Conservation (phyloP, 2,113 vertebrate genomes). For the Trachemys scripta region DNA sequence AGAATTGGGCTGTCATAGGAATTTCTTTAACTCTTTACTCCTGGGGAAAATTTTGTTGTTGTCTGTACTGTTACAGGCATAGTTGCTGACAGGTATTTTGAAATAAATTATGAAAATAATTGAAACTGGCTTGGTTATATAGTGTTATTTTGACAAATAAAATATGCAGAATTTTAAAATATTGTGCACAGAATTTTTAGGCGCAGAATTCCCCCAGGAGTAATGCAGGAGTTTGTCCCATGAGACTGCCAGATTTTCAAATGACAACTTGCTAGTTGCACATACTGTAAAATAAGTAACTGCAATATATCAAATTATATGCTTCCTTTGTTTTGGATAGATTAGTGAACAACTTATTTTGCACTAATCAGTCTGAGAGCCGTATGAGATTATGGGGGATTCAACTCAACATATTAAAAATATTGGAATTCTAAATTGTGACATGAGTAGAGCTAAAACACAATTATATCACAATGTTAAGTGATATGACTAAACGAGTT, state of each 20-base stretch:
- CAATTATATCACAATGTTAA: no score
- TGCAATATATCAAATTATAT: not conserved
- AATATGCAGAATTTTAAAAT: no score
- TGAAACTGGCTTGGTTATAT: no score
- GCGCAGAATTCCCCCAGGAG: no score
- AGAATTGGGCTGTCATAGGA: no score
- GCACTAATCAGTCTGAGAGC: not conserved
- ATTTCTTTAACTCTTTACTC: no score
- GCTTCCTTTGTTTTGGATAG: not conserved
- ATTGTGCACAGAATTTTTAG: no score
- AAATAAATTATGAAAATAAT: no score
- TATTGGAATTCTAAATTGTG: not conserved
- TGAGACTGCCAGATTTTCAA: not conserved
- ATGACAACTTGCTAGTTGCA: not conserved
- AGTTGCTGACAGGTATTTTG: no score
- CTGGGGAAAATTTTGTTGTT: no score
- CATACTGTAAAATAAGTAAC: not conserved
- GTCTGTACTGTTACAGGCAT: no score
- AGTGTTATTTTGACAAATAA: no score
- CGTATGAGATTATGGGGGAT: not conserved
- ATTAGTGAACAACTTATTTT: not conserved
- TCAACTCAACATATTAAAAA: not conserved
- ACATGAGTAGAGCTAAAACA: not conserved
- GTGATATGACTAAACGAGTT: not conserved
- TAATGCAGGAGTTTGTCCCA: not conserved